Conservation (phyloP, 2,888 invertebrate species). For the Ichneumoninae sp. region DNA sequence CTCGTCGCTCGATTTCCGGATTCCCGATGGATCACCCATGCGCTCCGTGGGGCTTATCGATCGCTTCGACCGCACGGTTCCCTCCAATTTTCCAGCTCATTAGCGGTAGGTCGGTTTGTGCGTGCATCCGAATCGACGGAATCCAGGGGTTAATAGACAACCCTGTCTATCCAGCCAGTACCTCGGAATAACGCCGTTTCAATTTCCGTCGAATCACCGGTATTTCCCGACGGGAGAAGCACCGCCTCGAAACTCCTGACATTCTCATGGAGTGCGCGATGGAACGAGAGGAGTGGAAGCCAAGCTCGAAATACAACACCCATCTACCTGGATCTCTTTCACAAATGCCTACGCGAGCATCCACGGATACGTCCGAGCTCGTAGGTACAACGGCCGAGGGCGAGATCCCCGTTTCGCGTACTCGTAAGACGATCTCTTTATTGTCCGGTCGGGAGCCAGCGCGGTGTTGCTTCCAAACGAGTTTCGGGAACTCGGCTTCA, state of each 20-base stretch:
- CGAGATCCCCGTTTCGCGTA: constrained; percentile 35
- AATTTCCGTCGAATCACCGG: constrained; percentile 27
- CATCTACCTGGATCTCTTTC: constrained; percentile 44
- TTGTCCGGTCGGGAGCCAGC: constrained; percentile 40
- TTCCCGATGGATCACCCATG: constrained; percentile 61
- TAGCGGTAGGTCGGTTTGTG: constrained; percentile 28
- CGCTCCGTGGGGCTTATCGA: constrained; percentile 33
- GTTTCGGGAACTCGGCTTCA: constrained; percentile 39
- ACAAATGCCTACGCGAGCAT: constrained; percentile 22
- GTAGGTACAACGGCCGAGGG: constrained; percentile 8
- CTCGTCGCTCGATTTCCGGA: constrained; percentile 78
- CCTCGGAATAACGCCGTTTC: constrained; percentile 17
- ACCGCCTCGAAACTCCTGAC: too few relatives aligned
- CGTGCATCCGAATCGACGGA: constrained; percentile 18
- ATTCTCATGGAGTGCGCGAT: neutral
- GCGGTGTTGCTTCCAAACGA: constrained; percentile 57
- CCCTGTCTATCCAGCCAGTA: constrained; percentile 7
- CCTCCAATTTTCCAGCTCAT: constrained; percentile 48
- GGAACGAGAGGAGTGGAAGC: constrained; percentile 53
- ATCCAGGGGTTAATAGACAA: constrained; percentile 33
- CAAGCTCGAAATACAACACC: constrained; percentile 61
- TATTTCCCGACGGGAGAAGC: too few relatives aligned
- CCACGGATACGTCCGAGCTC: constrained; percentile 23
- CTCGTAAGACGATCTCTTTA: constrained; percentile 62
- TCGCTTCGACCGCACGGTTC: constrained; percentile 16